phyloP scores from a whole-genome alignment of 2,113 vertebrate species.

The Symphodus melops region DNA sequence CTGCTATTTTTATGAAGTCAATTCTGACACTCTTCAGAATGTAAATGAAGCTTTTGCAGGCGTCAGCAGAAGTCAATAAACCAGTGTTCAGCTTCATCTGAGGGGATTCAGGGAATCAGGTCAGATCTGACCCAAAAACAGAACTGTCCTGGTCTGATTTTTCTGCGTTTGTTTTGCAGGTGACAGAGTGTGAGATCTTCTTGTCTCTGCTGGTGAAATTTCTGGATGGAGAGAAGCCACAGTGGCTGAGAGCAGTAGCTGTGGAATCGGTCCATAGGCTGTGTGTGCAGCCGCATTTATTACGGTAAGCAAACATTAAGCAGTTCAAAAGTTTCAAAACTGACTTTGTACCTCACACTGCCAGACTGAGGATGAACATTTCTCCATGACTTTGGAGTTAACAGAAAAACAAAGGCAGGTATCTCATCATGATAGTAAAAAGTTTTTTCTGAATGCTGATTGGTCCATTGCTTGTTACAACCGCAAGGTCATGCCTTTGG shows the following conservation, averaged over 20 bases:
- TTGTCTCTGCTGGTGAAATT: slow-evolving; percentile 98
- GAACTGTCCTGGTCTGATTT: not conserved
- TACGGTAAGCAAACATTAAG: slow-evolving; percentile 84
- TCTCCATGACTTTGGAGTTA: slow-evolving; percentile 1
- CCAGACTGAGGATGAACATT: not conserved
- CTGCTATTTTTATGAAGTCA: slow-evolving; percentile 36
- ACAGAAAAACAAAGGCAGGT: not conserved
- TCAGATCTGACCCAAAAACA: not conserved
- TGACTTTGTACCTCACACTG: not conserved
- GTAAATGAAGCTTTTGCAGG: slow-evolving; percentile 7
- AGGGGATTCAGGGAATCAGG: slow-evolving; percentile 20
- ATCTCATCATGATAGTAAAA: not conserved
- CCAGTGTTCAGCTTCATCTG: slow-evolving; percentile 1
- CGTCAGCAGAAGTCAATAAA: not conserved
- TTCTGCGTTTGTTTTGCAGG: slow-evolving; percentile 81
- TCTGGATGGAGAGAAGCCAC: slow-evolving; percentile 98
- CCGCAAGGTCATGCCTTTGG: too few relatives aligned
- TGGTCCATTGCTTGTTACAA: not conserved
- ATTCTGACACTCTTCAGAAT: slow-evolving; percentile 16
- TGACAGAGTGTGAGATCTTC: slow-evolving; percentile 99
- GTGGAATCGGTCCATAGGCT: slow-evolving; percentile 97
- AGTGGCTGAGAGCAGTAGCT: slow-evolving; percentile 97
- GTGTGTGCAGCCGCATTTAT: slow-evolving; percentile 95
- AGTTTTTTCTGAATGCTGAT: not conserved
- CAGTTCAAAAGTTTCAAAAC: not conserved